Evolutionary conservation across 2,888 invertebrate genomes (phyloP).

Genomic region (Meiosimyza platycephala): DNA sequence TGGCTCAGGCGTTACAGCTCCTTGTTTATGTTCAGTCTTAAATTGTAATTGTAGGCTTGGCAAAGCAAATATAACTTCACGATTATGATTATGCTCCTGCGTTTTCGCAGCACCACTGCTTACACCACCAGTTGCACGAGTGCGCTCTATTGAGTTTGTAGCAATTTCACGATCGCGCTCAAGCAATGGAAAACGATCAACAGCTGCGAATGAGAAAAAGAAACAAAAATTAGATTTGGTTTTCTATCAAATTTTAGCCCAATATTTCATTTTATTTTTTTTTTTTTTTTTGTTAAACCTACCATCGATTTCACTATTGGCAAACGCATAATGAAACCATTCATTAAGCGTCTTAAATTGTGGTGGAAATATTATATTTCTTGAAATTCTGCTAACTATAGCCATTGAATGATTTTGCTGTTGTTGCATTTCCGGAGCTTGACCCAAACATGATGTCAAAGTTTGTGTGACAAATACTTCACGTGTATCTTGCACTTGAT

Average conservation of each 20-base stretch:
- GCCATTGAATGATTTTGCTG: slow-evolving; percentile 89
- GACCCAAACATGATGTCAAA: slow-evolving; percentile 87
- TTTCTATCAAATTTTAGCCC: not conserved
- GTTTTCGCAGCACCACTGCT: slow-evolving; percentile 71
- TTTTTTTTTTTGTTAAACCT: slow-evolving; percentile 48
- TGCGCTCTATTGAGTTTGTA: slow-evolving; percentile 71
- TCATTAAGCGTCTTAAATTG: slow-evolving; percentile 94
- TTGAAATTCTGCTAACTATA: slow-evolving; percentile 90
- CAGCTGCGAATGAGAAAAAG: slow-evolving; percentile 71
- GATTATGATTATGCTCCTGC: slow-evolving; percentile 83
- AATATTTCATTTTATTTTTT: not conserved
- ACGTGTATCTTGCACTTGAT: slow-evolving; percentile 80
- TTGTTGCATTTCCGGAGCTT: slow-evolving; percentile 72
- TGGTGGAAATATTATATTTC: slow-evolving; percentile 93
- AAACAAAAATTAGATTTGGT: slow-evolving; percentile 15
- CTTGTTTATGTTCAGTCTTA: slow-evolving; percentile 92
- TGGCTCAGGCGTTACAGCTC: slow-evolving; percentile 76
- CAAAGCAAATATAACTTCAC: slow-evolving; percentile 96
- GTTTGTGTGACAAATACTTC: slow-evolving; percentile 91
- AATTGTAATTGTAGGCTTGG: slow-evolving; percentile 93
- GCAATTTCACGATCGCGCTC: slow-evolving; percentile 79
- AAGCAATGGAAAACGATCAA: slow-evolving; percentile 90
- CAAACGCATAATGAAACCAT: slow-evolving; percentile 98
- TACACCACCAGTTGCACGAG: slow-evolving; percentile 66
- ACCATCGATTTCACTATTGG: slow-evolving; percentile 95